Conservation (phyloP, 2,113 vertebrate genomes). For the Poicephalus meyeri region DNA sequence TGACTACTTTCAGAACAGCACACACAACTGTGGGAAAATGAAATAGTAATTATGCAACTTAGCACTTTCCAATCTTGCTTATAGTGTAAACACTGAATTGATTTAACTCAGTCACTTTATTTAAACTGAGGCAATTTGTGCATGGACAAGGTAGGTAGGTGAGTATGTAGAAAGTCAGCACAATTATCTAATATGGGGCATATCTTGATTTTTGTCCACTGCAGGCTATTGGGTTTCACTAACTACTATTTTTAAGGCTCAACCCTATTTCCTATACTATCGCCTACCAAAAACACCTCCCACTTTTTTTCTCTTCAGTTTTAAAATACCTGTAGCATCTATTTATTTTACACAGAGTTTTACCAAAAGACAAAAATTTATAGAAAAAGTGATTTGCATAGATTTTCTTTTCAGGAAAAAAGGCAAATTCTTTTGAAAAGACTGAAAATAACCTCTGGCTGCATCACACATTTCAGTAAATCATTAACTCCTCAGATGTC, state of each 20-base stretch:
- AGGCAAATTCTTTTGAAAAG: background rate
- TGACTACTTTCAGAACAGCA: background rate
- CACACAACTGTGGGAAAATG: background rate
- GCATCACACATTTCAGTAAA: background rate
- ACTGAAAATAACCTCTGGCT: background rate
- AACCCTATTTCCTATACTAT: background rate
- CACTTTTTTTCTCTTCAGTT: background rate
- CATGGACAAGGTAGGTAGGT: background rate
- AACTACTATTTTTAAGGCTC: background rate
- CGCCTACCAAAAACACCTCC: background rate
- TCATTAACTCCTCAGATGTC: too few species aligned
- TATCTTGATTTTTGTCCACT: background rate
- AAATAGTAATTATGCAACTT: background rate
- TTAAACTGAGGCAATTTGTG: background rate
- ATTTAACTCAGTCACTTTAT: background rate
- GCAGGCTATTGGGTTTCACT: background rate
- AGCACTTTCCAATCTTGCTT: background rate
- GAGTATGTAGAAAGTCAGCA: background rate
- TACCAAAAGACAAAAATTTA: background rate
- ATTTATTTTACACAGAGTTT: background rate
- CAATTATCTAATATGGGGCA: background rate
- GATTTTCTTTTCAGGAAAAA: background rate
- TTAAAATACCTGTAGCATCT: background rate
- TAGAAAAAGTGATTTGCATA: background rate
- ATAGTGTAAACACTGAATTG: background rate